These are phyloP conservation scores for Zaprionus capensis DNA, from an alignment of 1,140 invertebrate species.

Conservation along the genomic window DNA sequence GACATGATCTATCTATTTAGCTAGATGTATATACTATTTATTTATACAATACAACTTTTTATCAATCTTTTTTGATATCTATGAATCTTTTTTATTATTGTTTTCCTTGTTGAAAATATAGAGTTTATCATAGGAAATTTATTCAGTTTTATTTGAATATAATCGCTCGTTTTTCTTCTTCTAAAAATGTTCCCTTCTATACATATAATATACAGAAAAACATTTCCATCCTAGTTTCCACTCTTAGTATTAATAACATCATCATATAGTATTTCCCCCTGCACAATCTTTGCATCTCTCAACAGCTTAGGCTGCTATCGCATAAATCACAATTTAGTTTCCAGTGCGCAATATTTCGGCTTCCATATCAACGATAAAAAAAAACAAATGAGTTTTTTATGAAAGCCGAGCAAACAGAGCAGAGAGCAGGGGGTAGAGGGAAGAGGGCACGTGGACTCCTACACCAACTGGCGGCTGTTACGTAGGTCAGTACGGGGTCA, in stretches of 20 bases:
- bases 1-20: no score
- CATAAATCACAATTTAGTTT: not conserved
- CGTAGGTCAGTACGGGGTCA: slow-evolving; percentile 63
- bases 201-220: no score
- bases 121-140: no score
- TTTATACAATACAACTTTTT: no score
- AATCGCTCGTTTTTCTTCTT: no score
- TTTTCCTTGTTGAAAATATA: no score
- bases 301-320: not conserved
- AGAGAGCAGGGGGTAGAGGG: not conserved
- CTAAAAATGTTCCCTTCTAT: no score
- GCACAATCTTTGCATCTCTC: not conserved
- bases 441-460: slow-evolving; percentile 1
- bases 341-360: not conserved
- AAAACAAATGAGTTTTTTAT: slow-evolving; percentile 6
- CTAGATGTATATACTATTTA: no score
- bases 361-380: not conserved
- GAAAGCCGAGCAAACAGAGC: slow-evolving; percentile 9
- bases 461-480: slow-evolving; percentile 22
- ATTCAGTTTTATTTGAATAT: no score
- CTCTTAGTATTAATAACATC: not conserved
- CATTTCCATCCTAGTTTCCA: no score
- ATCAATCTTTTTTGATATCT: no score
- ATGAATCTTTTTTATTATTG: no score
- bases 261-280: not conserved